A percentile compares a stretch with the other conserved stretches of the same genome.
Evolutionary conservation across 2,797 vertebrate genomes (phyloP).

Genomic region (Discoglossus pictus): DNA sequence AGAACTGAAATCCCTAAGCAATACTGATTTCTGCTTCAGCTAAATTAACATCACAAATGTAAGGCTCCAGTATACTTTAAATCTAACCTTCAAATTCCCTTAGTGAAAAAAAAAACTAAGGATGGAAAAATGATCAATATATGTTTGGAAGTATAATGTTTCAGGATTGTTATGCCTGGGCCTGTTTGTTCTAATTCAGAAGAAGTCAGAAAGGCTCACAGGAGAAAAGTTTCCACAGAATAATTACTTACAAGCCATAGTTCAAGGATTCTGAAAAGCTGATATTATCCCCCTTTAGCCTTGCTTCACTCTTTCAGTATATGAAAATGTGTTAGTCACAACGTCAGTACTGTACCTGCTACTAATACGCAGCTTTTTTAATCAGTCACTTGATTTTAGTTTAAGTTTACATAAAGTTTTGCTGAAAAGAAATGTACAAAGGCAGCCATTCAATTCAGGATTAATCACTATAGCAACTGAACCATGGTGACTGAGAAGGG

Average conservation of each 20-base stretch:
- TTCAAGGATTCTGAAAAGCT: slow-evolving; percentile 55
- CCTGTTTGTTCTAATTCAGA: slow-evolving; percentile 40
- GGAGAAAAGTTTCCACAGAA: slow-evolving; percentile 32
- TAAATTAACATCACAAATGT: slow-evolving; percentile 16
- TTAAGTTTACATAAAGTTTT: slow-evolving; percentile 74
- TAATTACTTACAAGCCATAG: slow-evolving; percentile 42
- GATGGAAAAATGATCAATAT: slow-evolving; percentile 38
- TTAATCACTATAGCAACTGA: slow-evolving; percentile 75
- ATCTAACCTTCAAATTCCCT: slow-evolving; percentile 50
- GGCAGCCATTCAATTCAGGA: slow-evolving; percentile 74
- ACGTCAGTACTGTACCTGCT: slow-evolving; percentile 60
- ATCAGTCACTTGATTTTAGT: slow-evolving; percentile 68
- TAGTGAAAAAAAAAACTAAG: slow-evolving; percentile 53
- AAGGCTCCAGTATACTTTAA: slow-evolving; percentile 39
- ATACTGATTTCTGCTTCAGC: too few relatives aligned
- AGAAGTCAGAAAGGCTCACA: slow-evolving; percentile 28
- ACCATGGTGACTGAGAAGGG: slow-evolving; percentile 67
- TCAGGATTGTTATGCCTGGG: slow-evolving; percentile 30
- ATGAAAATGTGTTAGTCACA: slow-evolving; percentile 56
- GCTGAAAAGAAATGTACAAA: slow-evolving; percentile 77
- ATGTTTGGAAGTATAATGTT: slow-evolving; percentile 39
- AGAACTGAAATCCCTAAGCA: too few relatives aligned
- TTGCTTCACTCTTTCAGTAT: slow-evolving; percentile 55
- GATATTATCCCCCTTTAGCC: slow-evolving; percentile 45
- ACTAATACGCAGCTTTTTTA: slow-evolving; percentile 55